Evolutionary conservation across 2,888 invertebrate genomes (phyloP), one percentile per base, ranked within the genome.

Genomic region (Cataglyphis cursor): DNA sequence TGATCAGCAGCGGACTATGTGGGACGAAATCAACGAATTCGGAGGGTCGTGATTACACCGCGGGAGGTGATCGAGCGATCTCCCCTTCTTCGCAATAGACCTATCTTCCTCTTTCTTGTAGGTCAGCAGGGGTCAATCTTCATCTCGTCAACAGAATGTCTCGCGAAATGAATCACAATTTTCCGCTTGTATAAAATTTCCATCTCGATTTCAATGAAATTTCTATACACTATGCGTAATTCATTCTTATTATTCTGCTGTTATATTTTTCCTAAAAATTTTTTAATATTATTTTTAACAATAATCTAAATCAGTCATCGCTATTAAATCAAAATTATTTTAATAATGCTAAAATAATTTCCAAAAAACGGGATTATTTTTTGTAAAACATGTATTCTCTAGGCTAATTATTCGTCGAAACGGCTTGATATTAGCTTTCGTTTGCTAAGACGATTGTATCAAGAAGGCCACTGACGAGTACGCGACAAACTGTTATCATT

Each of bases 401-500:
- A 21, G 8, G 12, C 41, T 44, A 31, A 59, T 78, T 59, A 78
- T 12, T 12, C 18, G 28, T 70, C 18, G 41, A 44, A 18, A 44
- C 44, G 15, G 9, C n/a, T 78, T 24, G 57, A 31, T 57, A 73
- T 18, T 44, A 12, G 21, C 51, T 57, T 35, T n/a, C 38, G 28
- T 78, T 57, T 57, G 59, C 21, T 12, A 12, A 80, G 44, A 24
- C 31, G 24, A 24, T 24, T 12, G 44, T 35, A 38, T 31, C 38
- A 54, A 48, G 41, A 59, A 87, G 83, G 73, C 48, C 59, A 62
- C 78, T 4, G 24, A 24, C 51, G 76, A 51, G 18, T 61, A 51
- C 65, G 59, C 75, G 88, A 82, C 74, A 44, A 44, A 15, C 44
- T 61, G 90, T 89, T 89, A 89, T 90, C 89, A 85, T 12, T 51